These are phyloP conservation scores for Enteromius treurensis DNA, from an alignment of 2,797 vertebrate genomes.

Conservation along the genomic window DNA sequence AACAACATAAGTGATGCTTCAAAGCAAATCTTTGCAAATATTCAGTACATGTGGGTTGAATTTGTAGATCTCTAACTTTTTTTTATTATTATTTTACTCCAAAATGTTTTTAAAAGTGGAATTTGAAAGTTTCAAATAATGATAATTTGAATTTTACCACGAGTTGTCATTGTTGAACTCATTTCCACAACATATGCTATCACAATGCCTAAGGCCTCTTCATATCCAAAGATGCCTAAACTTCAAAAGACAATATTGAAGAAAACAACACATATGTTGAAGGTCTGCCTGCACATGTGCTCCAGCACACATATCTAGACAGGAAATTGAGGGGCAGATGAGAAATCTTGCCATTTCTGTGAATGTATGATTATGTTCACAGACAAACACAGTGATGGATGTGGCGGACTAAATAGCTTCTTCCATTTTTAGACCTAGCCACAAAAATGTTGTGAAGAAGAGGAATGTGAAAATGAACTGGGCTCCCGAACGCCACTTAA, in stretches of 20 bases:
- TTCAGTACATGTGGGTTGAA: background rate
- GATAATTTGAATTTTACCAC: background rate
- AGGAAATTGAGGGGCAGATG: constrained; percentile 48
- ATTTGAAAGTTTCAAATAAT: background rate
- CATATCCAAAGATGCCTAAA: constrained; percentile 31
- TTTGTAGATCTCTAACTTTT: background rate
- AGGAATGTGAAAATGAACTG: constrained; percentile 39
- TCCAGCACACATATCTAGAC: constrained; percentile 26
- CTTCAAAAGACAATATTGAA: constrained; percentile 26
- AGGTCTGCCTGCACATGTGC: background rate
- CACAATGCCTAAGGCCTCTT: constrained; percentile 30
- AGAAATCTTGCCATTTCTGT: constrained; percentile 57
- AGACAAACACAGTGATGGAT: constrained; percentile 45
- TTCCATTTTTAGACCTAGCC: constrained; percentile 63
- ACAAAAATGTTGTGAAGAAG: constrained; percentile 49
- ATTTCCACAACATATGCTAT: background rate
- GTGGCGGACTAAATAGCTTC: constrained; percentile 61
- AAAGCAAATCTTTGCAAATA: background rate
- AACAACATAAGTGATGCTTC: background rate
- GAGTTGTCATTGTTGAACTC: background rate
- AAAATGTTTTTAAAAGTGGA: background rate
- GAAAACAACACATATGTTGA: constrained; percentile 14
- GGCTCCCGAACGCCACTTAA: constrained; percentile 14
- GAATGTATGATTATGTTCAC: constrained; percentile 57
- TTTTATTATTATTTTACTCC: background rate